Evolutionary conservation across 2,113 vertebrate species (phyloP), one percentile per base, ranked within the genome.

Genomic region (Tor tambroides): DNA sequence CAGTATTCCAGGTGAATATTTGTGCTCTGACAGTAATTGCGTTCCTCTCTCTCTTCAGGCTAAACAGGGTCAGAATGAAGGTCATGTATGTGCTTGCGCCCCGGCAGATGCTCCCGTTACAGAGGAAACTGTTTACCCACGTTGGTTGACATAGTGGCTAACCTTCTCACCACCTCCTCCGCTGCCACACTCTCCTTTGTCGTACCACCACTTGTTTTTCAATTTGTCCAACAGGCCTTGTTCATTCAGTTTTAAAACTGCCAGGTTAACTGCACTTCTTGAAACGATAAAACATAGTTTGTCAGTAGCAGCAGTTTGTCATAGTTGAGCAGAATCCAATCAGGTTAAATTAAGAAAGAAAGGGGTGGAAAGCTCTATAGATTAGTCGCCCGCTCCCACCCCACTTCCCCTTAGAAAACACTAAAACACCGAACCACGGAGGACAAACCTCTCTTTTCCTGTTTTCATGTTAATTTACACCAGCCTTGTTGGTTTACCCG

Each of bases 181-280:
- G 98, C 98, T 99, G 97, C 98, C 98, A 93, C 98, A 99, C 89
- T 99, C 98, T 96, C 98, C 98, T 96, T 99, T 99, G 98, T 99
- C 98, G 98, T 99, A 99, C 98, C 98, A 99, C 98, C 98, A 99
- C 98, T 99, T 99, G 98, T 99, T 99, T 99, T 99, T 99, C 98
- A 99, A 99, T 99, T 99, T 99, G 98, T 99, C 98, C 98, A 99
- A 99, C 93, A 99, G 98, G 97, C 98, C 98, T 98, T 99, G 98
- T 91, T 99, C 98, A 98, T 99, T 99, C 97, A 99, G 98, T 97
- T 99, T 99, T 99, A 99, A 96, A 91, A 99, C 98, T 95, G 98
- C 98, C 92, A 99, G 98, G 98, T 99, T 99, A 97, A 99, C 98
- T 93, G 98, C 98, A 97, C 98, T 99, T 99, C 98, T 99, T 99